Evolutionary conservation across 2,888 invertebrate genomes (phyloP).

Genomic region (Lottia scabra): DNA sequence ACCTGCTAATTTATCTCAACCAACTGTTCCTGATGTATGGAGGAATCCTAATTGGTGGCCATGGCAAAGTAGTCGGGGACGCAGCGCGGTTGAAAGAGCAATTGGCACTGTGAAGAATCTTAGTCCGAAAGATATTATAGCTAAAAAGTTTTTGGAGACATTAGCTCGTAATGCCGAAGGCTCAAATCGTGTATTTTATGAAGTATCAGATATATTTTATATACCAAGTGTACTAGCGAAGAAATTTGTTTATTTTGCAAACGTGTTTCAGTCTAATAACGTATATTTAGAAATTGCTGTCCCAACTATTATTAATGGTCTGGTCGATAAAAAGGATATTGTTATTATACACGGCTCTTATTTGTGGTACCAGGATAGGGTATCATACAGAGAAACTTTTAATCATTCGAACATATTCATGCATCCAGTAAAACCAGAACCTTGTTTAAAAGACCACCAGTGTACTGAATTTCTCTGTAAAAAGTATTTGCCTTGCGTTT

Average conservation of each 20-base stretch:
- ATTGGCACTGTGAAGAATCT: background rate
- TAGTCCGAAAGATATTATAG: background rate
- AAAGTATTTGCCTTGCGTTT: background rate
- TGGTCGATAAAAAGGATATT: background rate
- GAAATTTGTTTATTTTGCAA: background rate
- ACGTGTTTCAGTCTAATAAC: background rate
- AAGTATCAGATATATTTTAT: background rate
- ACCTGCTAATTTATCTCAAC: background rate
- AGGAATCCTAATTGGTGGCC: background rate
- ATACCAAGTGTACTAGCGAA: background rate
- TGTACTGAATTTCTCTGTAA: background rate
- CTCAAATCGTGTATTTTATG: background rate
- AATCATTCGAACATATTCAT: background rate
- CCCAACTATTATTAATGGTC: background rate
- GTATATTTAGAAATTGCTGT: background rate
- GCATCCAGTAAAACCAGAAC: background rate
- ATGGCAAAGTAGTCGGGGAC: background rate
- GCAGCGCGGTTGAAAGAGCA: background rate
- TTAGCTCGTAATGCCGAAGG: background rate
- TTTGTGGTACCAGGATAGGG: background rate
- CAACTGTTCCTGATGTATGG: slow-evolving; percentile 4
- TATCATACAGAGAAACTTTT: background rate
- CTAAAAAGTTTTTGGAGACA: background rate
- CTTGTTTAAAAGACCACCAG: background rate
- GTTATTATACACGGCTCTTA: background rate